Percentiles rank a stretch among this genome's conserved stretches.
Conservation (phyloP, 2,888 invertebrate genomes). For the Dasypolia templi region DNA sequence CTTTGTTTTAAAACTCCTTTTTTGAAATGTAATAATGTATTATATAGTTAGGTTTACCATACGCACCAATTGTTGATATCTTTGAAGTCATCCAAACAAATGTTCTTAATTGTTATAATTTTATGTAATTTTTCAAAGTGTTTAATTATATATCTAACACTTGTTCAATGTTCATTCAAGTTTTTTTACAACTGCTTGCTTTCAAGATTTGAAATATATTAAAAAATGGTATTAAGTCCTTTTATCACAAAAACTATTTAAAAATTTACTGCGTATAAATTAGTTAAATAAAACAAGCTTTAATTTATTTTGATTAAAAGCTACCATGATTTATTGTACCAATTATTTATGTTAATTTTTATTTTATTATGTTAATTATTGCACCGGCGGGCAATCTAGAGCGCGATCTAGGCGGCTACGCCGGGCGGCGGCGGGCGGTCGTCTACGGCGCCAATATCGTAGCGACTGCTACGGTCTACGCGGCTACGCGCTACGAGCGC, state of each 20-base stretch:
- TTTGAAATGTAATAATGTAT: too few species aligned
- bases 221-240: background rate
- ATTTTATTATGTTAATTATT: constrained; percentile 41
- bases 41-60: background rate
- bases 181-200: constrained; percentile 13
- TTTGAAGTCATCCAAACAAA: constrained; percentile 1
- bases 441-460: constrained; percentile 76
- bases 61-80: constrained; percentile 29
- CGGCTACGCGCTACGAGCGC: constrained; percentile 63
- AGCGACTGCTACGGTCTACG: constrained; percentile 83
- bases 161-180: constrained; percentile 8
- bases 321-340: constrained; percentile 19
- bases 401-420: constrained; percentile 44
- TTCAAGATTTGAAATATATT: background rate
- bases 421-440: constrained; percentile 63
- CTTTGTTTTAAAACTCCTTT: too few species aligned
- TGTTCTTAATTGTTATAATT: background rate
- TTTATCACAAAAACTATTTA: constrained; percentile 1
- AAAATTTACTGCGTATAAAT: background rate
- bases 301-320: constrained; percentile 7
- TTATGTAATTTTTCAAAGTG: background rate
- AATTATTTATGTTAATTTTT: constrained; percentile 33
- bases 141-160: constrained; percentile 1
- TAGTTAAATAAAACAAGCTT: background rate
- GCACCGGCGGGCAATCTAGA: constrained; percentile 37